Evolutionary conservation across 2,888 invertebrate species (phyloP).

Genomic region (Amphipoea oculea): DNA sequence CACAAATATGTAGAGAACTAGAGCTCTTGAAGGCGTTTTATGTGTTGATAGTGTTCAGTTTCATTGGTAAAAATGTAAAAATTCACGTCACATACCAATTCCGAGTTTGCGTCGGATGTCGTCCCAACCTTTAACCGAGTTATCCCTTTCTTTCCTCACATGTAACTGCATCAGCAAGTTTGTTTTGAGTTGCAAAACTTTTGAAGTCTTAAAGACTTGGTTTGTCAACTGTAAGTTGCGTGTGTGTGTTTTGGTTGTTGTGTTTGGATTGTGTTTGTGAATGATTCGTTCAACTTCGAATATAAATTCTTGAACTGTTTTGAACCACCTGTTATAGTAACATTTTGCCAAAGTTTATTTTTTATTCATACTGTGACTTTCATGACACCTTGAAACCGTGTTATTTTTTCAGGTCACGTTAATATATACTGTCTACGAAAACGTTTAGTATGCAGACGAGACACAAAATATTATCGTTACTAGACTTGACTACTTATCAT

Average conservation of each 20-base stretch:
- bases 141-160: background rate
- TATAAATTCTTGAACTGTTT: background rate
- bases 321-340: background rate
- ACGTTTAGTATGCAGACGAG: background rate
- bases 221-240: background rate
- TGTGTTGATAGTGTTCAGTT: background rate
- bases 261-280: background rate
- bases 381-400: background rate
- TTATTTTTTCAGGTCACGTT: background rate
- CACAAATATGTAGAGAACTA: too few species aligned
- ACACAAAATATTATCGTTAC: background rate
- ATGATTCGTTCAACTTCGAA: background rate
- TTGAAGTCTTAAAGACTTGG: too few species aligned
- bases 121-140: conserved; percentile 17
- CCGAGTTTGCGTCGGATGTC: conserved; percentile 1
- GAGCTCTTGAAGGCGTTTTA: background rate
- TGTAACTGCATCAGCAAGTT: conserved; percentile 11
- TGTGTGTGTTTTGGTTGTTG: background rate
- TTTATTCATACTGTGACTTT: background rate
- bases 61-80: background rate
- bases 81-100: background rate
- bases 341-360: background rate
- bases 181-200: background rate
- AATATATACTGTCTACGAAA: background rate
- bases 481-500: background rate